Evolutionary conservation across 2,797 vertebrate genomes (phyloP), one percentile per base, ranked within the genome.

Genomic region (Orestias chungarensis): DNA sequence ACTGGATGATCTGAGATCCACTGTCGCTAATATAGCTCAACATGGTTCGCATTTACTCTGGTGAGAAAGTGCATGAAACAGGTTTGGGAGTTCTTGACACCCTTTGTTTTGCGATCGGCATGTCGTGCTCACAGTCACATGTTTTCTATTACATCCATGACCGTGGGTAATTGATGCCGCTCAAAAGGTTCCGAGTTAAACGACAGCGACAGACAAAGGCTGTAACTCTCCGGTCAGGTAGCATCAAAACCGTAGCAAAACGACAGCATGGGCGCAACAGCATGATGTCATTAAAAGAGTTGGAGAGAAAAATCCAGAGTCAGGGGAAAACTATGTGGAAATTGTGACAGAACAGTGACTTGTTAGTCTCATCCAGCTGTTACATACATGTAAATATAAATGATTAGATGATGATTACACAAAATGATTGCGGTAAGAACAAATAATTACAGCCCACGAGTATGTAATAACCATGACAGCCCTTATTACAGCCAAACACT

Each of bases 381-480:
- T 59, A 46, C 31, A 23, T 46, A 27, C 64, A 46, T 62, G 55
- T 29, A 54, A 55, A 17, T 35, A 27, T 29, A 44, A 25, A 57
- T 44, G 29, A 73, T 64, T 66, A 38, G n/a, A n/a, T 46, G 33
- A 67, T 20, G n/a, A 61, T 67, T 59, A 67, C n/a, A 20, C 43
- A n/a, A 73, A 73, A 73, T 49, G 17, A 73, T 40, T 44, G 64
- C 6, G 64, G 71, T 67, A 29, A 49, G 64, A 42, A 59, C 15
- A 59, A 73, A 67, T 59, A 40, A 59, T 57, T 59, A 25, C 54
- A 7, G 38, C 55, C 17, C 12, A 29, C 9, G 3, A 59, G 59
- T 57, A 61, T 29, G 50, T 57, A 67, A 59, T 46, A 66, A 57
- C 27, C 57, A 40, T 61, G n/a, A 57, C 71, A 73, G 70, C 11